Conservation (phyloP, 2,888 invertebrate species). For the Nomada goodeniana region DNA sequence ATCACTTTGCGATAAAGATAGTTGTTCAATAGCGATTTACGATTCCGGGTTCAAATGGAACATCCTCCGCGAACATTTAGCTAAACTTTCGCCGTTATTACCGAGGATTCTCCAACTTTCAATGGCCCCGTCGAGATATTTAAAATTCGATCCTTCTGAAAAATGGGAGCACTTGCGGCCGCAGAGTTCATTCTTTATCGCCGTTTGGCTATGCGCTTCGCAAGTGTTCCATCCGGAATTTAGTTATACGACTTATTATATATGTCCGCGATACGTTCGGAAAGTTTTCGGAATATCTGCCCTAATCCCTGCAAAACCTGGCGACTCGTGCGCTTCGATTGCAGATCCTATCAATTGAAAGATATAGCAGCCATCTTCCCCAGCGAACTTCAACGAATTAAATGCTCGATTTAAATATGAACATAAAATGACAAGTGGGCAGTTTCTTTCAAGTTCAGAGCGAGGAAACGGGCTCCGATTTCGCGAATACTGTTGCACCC, state of each 20-base stretch:
- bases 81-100: slow-evolving; percentile 61
- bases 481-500: no score
- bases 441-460: no score
- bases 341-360: no score
- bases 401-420: no score
- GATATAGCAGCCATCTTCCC: no score
- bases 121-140: slow-evolving; percentile 54
- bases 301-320: neutral
- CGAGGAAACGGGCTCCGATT: no score
- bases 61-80: slow-evolving; percentile 21
- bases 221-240: slow-evolving; percentile 17
- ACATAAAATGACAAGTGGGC: no score
- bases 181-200: slow-evolving; percentile 39
- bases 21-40: slow-evolving; percentile 43
- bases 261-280: neutral
- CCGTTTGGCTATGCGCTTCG: slow-evolving; percentile 1
- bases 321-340: no score
- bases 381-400: no score
- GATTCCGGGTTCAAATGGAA: slow-evolving; percentile 37
- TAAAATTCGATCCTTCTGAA: slow-evolving; percentile 57
- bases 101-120: slow-evolving; percentile 43
- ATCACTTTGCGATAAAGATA: slow-evolving; percentile 3
- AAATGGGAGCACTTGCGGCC: slow-evolving; percentile 25
- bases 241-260: slow-evolving; percentile 12
- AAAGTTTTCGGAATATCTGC: neutral